Conservation (phyloP, 2,797 vertebrate genomes). For the Rhinatrema bivittatum region DNA sequence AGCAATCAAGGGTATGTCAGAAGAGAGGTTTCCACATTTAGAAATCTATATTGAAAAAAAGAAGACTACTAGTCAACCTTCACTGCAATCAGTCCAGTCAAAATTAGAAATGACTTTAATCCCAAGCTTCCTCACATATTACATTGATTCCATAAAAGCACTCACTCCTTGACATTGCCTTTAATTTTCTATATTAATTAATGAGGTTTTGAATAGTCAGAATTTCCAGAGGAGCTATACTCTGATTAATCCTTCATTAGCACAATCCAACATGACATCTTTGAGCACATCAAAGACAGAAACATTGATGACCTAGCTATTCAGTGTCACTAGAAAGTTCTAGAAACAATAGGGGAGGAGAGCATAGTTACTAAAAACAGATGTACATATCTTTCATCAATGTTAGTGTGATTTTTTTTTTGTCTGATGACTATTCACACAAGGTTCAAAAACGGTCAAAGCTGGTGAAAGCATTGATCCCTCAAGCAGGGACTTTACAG, state of each 20-base stretch:
- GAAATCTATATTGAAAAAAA: too few species aligned
- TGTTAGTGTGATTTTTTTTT: too few species aligned
- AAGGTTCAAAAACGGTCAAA: neutral
- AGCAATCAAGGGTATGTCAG: too few species aligned
- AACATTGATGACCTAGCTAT: conserved; percentile 1
- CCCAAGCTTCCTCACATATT: too few species aligned
- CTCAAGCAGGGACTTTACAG: accelerated
- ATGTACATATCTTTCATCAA: too few species aligned
- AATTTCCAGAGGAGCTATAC: neutral
- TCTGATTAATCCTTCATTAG: neutral
- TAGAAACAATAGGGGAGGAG: neutral
- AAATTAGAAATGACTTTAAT: too few species aligned
- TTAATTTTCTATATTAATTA: neutral
- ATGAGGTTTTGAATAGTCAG: neutral
- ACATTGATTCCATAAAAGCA: too few species aligned
- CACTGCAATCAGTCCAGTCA: too few species aligned
- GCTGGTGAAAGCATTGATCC: neutral
- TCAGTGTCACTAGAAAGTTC: neutral
- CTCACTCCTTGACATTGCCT: too few species aligned
- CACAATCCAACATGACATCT: neutral
- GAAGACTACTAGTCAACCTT: too few species aligned
- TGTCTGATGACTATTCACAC: neutral
- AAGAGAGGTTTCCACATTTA: too few species aligned
- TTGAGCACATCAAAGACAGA: neutral
- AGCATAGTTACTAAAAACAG: too few species aligned